Evolutionary conservation across 2,113 vertebrate species (phyloP), one percentile per base, ranked within the genome.

Genomic region (Microcebus lehilahytsara): DNA sequence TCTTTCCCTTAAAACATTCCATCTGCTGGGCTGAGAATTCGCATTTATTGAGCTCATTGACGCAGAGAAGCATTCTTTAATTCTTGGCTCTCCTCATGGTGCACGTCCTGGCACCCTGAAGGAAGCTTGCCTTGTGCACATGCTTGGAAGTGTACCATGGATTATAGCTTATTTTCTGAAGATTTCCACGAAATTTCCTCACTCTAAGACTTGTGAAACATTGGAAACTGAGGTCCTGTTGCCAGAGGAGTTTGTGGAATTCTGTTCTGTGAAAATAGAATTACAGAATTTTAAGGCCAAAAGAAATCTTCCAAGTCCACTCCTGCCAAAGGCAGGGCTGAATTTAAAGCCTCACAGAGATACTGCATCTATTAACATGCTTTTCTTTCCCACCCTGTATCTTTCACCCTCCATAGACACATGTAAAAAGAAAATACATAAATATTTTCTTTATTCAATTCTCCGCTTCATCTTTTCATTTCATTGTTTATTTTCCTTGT

Each of bases 201-300:
- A 88, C 80, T 46, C 25, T 56, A 62, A 93, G 56, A 40, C 69
- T 64, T 40, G 42, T 85, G 81, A 93, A 88, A 85, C 30, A 0
- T 12, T 88, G 66, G 60, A 94, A 84, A 96, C 2, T 12, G 85
- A 81, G 83, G 53, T 25, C 74, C 56, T 27, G 14, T 46, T 72
- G 81, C 96, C 96, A 96, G 89, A 87, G 32, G 83, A 51, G 22
- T 85, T 60, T 91, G 74, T 84, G 77, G 93, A 72, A 94, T 88
- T 88, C 51, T 78, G 34, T n/a, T 85, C 81, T 72, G 79, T 86
- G 62, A 42, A 89, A 97, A 93, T 3, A 86, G 72, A 91, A 89
- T 69, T 25, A 64, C 3, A 40, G 78, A 46, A 96, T 77, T 72
- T 83, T 75, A 60, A 96, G 60, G 17, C 37, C 40, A 53, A 46